A percentile compares a stretch with the other conserved stretches of the same genome.
These are phyloP conservation scores for Dendrolimus punctatus DNA, from an alignment of 1,140 invertebrate genomes.

Conservation along the genomic window DNA sequence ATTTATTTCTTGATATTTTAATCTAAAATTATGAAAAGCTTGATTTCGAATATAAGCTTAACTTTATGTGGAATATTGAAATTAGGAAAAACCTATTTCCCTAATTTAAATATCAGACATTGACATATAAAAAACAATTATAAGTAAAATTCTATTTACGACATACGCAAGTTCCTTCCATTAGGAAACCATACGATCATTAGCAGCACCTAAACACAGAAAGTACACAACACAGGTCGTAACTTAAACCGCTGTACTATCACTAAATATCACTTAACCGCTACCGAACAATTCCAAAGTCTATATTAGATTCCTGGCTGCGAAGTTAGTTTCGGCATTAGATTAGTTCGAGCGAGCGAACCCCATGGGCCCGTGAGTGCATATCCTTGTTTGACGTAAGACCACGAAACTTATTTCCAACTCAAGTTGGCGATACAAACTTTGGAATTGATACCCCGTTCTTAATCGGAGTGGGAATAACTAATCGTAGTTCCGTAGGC, in stretches of 20 bases:
- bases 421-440: constrained; percentile 18
- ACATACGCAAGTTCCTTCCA: too few species aligned
- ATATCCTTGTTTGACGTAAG: constrained; percentile 58
- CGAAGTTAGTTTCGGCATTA: constrained; percentile 39
- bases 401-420: constrained; percentile 43
- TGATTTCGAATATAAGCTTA: too few species aligned
- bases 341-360: constrained; percentile 34
- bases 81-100: too few species aligned
- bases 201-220: too few species aligned
- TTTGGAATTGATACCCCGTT: constrained; percentile 13
- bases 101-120: too few species aligned
- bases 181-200: too few species aligned
- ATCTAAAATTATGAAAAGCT: too few species aligned
- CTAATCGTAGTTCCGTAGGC: too few species aligned
- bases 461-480: constrained; percentile 3
- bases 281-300: constrained; percentile 28
- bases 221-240: too few species aligned
- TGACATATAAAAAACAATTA: neutral
- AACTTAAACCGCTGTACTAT: constrained; percentile 6
- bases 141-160: neutral
- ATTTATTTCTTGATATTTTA: too few species aligned
- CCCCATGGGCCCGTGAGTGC: constrained; percentile 39
- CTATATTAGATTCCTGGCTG: constrained; percentile 34
- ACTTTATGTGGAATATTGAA: too few species aligned
- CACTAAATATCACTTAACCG: constrained; percentile 14